Conservation (phyloP, 64 coral and sea anemone genomes). For the Stylophora pistillata region DNA sequence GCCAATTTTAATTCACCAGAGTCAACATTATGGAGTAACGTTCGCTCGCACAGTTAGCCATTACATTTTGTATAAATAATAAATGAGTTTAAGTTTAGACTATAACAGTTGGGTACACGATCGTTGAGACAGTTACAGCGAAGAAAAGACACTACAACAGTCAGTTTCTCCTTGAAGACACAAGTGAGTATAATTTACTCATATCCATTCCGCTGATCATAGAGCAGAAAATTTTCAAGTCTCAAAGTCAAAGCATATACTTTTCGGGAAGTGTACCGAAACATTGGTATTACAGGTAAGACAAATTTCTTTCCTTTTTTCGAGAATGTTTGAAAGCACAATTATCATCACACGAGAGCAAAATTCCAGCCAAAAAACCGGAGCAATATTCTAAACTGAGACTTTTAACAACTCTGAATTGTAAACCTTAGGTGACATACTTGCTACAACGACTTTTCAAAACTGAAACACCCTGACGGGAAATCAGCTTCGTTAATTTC, state of each 20-base stretch:
- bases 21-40: neutral
- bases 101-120: neutral
- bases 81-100: neutral
- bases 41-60: neutral
- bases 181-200: neutral
- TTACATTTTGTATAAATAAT: neutral
- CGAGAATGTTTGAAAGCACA: no score
- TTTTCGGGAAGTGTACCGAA: no score
- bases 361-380: no score
- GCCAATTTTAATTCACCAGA: neutral
- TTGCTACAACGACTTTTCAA: neutral
- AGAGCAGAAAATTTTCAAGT: no score
- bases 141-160: neutral
- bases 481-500: neutral
- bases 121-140: neutral
- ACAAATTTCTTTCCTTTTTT: no score
- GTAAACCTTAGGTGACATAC: neutral
- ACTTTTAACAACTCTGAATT: no score
- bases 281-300: no score
- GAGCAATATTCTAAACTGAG: no score
- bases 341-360: no score
- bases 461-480: neutral
- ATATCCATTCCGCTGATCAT: no score
- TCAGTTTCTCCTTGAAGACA: neutral
- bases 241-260: no score